Base-by-base conservation (phyloP, 2,888 invertebrate species). In the Cephus runcator region DNA sequence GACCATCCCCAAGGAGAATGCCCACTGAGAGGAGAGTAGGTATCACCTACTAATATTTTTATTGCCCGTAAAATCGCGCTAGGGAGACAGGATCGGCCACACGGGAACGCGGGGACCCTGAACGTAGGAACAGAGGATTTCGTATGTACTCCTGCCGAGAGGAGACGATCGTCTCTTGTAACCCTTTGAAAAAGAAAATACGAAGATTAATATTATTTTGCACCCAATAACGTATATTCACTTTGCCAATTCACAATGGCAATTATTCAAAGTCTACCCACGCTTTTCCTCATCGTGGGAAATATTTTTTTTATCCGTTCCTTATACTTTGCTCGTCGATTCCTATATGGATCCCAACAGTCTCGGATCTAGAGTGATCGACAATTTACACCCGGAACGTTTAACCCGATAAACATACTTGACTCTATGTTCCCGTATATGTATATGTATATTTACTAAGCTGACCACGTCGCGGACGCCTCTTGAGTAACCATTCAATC, bases 11-110 rank as follows among this genome's bases (percentile, higher is more conserved):
- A 71, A 71, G 76, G 56, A 79, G 75, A 79, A 73, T 77, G 83
- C 77, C 80, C 75, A 69, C 69, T 73, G 79, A 73, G 77, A 77
- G 79, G 76, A 77, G 79, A 81, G 79, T 71, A 80, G 81, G 76
- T 80, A 83, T 87, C 83, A 83, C 82, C 89, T 86, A 88, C 86
- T 88, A 90, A 88, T 89, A 86, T 88, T 90, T 88, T 89, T 90
- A 89, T 88, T 88, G 88, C 75, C 87, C 88, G 86, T 89, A 89
- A 89, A 89, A 79, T 84, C 82, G 81, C 80, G 81, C 78, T 76
- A 76, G 73, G 33, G 69, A 77, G 77, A 78, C 78, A 73, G 73
- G 76, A 69, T 71, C 71, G 78, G 75, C 78, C 78, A 73, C 76
- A 78, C 78, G 76, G 30, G 73, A 75, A 71, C 71, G 23, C 2